These are phyloP conservation scores for Chelonus insularis DNA, from an alignment of 1,140 invertebrate genomes.

Conservation along the genomic window DNA sequence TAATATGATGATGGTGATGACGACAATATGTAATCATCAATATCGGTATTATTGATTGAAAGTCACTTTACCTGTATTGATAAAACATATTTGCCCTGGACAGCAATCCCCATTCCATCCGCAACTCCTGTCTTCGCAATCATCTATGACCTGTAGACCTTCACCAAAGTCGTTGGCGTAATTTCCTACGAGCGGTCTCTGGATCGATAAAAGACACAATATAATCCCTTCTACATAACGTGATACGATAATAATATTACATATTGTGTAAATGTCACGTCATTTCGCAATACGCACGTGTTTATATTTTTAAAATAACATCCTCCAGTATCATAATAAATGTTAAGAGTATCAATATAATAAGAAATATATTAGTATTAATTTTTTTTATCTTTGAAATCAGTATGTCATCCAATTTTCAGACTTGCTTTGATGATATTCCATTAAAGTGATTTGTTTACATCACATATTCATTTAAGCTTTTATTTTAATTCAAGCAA, in stretches of 20 bases:
- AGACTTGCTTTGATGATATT: too few relatives aligned
- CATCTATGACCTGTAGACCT: conserved; percentile 56
- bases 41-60: too few relatives aligned
- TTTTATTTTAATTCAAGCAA: too few relatives aligned
- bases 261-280: not conserved
- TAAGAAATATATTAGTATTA: too few relatives aligned
- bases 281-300: too few relatives aligned
- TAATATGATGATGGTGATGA: too few relatives aligned
- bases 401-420: too few relatives aligned
- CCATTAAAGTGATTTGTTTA: too few relatives aligned
- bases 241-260: not conserved
- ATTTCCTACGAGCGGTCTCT: conserved; percentile 46
- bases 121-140: conserved; percentile 69
- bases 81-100: conserved; percentile 72
- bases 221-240: not conserved
- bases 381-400: too few relatives aligned
- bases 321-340: not conserved
- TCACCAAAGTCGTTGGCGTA: conserved; percentile 46
- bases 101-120: conserved; percentile 78
- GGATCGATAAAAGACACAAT: conserved; percentile 20
- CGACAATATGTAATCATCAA: too few relatives aligned
- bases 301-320: not conserved
- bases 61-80: conserved; percentile 66
- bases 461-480: too few relatives aligned
- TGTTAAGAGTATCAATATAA: too few relatives aligned